These are phyloP conservation scores for Hemibates koningsi DNA, from an alignment of 2,113 vertebrate species.

Conservation along the genomic window DNA sequence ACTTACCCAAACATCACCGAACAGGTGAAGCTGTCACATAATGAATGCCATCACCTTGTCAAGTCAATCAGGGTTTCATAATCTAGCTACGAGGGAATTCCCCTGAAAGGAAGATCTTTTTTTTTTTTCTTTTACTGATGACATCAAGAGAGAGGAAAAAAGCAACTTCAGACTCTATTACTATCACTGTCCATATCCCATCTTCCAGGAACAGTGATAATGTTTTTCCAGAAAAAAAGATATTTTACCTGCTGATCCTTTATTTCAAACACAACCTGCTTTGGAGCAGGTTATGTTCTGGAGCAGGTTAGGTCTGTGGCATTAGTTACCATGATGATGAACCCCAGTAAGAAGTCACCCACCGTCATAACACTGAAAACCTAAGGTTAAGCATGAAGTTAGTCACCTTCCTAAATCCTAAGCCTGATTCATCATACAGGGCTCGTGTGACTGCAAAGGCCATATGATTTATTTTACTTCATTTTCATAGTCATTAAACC, in stretches of 20 bases:
- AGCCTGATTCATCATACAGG: accelerated
- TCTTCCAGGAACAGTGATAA: background rate
- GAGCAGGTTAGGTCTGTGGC: accelerated
- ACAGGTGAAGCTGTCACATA: background rate
- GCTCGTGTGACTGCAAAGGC: background rate
- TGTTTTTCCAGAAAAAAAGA: background rate
- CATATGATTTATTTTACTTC: background rate
- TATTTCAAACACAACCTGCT: background rate
- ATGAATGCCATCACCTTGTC: background rate
- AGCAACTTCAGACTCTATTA: background rate
- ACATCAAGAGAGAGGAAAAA: background rate
- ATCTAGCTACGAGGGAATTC: background rate
- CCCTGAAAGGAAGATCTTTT: background rate
- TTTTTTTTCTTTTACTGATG: background rate
- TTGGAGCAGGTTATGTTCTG: background rate
- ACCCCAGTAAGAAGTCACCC: background rate
- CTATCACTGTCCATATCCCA: background rate
- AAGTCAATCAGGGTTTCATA: background rate
- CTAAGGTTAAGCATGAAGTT: background rate
- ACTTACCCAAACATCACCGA: background rate
- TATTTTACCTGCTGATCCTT: background rate
- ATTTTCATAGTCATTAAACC: background rate
- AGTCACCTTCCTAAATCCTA: background rate
- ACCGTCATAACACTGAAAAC: background rate
- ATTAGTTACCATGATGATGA: background rate